Evolutionary conservation across 2,888 invertebrate species (phyloP), one percentile per base, ranked within the genome.

Genomic region (Euplexia lucipara): DNA sequence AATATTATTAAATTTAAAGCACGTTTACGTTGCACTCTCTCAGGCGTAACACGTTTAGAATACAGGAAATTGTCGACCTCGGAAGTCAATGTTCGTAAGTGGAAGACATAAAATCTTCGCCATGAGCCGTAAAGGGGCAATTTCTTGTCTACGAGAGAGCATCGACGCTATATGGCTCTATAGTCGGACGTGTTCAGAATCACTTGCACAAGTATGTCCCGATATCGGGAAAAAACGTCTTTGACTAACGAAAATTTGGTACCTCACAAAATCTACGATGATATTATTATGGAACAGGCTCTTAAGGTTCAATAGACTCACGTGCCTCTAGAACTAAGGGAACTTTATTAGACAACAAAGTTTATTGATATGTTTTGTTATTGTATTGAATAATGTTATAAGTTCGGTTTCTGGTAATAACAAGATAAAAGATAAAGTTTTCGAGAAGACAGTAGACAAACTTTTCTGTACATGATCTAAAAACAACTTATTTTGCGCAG

Each of bases 81-180:
- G 85, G 87, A 88, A 91, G 89, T 90, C 90, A 91, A 88, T 90
- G 89, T 88, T 85, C 88, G 89, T 91, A 92, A 91, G 91, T 90
- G 90, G 89, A 79, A 81, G 88, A 81, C 89, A 90, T 92, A 91
- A 93, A 93, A 91, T 91, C 89, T 88, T 87, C 88, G 83, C 87
- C 87, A 88, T 89, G 87, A 85, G 88, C 88, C 86, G 87, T 92
- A 92, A 92, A 92, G 90, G 86, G 88, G 90, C 89, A 90, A 91
- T 93, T 92, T 90, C 91, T 89, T 91, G 91, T 92, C 88, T 89
- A 87, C 86, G 86, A 87, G 82, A 85, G 86, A 90, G 85, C 86
- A 86, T 88, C 83, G 86, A 72, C 81, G 83, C 85, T 87, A 82
- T 87, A 89, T 85, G 82, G 83, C 86, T 86, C 85, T 87, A 88